Conservation (phyloP, 2,113 vertebrate species). For the Pyrgilauda ruficollis region DNA sequence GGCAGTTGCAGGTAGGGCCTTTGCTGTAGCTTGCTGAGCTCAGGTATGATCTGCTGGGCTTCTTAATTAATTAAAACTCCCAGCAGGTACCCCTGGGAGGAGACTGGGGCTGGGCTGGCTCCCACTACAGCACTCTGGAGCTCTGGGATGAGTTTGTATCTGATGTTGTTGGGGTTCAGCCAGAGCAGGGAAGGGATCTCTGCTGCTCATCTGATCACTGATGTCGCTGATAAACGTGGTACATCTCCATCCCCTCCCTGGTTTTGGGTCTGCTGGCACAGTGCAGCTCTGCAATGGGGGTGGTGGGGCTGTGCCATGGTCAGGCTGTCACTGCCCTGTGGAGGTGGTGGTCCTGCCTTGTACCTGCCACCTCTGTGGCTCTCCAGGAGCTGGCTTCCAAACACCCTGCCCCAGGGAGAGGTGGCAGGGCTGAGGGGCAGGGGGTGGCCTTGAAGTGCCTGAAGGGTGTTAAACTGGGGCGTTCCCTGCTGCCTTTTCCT, state of each 20-base stretch:
- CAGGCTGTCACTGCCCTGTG: not conserved
- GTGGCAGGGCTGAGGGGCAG: not conserved
- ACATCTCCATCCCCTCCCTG: not conserved
- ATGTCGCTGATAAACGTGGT: accelerated
- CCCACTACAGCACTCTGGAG: not conserved
- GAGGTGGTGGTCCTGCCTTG: not conserved
- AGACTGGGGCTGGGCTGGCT: not conserved
- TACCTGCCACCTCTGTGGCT: not conserved
- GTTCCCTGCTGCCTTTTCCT: not conserved
- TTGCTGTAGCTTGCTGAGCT: not conserved
- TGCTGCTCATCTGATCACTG: not conserved
- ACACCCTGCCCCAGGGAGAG: not conserved
- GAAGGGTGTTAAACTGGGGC: not conserved
- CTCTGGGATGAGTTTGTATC: not conserved
- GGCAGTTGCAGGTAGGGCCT: not conserved
- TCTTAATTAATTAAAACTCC: not conserved
- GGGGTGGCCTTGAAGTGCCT: not conserved
- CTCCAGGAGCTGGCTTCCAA: not conserved
- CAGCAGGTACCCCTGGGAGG: not conserved
- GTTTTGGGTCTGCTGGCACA: not conserved
- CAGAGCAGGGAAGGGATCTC: not conserved
- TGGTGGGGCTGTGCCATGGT: accelerated
- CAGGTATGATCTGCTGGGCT: not conserved
- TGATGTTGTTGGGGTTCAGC: not conserved
- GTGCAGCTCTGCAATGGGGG: not conserved